Evolutionary conservation across 1,140 invertebrate genomes (phyloP).

Genomic region (Bombus fervidus): DNA sequence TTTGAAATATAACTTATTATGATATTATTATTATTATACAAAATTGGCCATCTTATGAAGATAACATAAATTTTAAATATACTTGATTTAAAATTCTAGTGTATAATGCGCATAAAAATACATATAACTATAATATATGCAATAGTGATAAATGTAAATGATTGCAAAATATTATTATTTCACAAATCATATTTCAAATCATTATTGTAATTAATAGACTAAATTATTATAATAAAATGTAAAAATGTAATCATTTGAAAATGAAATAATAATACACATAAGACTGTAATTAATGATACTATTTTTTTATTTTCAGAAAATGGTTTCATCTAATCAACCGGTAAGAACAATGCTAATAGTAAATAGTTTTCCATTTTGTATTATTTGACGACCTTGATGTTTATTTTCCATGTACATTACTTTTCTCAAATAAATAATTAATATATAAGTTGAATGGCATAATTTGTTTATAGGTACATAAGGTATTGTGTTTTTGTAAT

Average conservation of each 20-base stretch:
- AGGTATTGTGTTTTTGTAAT: slow-evolving; percentile 33
- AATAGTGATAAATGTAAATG: background rate
- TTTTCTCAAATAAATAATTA: slow-evolving; percentile 31
- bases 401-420: slow-evolving; percentile 25
- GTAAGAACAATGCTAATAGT: slow-evolving; percentile 67
- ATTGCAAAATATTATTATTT: background rate
- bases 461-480: slow-evolving; percentile 45
- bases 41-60: background rate
- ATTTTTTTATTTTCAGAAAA: slow-evolving; percentile 71
- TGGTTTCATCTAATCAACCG: slow-evolving; percentile 76
- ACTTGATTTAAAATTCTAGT: background rate
- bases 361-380: slow-evolving; percentile 24
- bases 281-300: slow-evolving; percentile 28
- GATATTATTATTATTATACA: background rate
- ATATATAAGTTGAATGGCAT: slow-evolving; percentile 19
- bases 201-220: background rate
- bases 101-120: background rate
- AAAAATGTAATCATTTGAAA: slow-evolving; percentile 5
- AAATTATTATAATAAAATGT: background rate
- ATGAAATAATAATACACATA: background rate
- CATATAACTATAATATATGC: background rate
- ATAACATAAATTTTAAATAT: slow-evolving; percentile 28
- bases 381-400: slow-evolving; percentile 17
- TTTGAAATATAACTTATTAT: background rate
- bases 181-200: background rate